phyloP scores from a whole-genome alignment of 2,113 vertebrate species.

The Boleophthalmus pectinirostris region DNA sequence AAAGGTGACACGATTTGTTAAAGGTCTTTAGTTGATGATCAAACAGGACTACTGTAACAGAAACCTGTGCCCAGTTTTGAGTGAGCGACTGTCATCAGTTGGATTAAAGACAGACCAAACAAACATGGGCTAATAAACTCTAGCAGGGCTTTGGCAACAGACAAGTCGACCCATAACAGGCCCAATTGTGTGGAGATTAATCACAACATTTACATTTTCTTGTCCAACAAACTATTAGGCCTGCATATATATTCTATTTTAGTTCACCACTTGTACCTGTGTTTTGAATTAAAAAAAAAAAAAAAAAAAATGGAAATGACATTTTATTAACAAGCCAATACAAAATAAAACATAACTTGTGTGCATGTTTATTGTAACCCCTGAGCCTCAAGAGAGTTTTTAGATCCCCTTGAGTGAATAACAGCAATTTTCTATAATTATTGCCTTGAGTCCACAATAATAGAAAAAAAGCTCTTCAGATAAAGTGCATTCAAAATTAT shows the following conservation, averaged over 20 bases:
- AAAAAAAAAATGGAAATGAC: background rate
- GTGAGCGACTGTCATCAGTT: too few species aligned
- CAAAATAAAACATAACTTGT: background rate
- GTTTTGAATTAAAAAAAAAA: background rate
- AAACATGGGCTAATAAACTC: too few species aligned
- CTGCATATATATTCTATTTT: too few species aligned
- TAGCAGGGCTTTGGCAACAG: too few species aligned
- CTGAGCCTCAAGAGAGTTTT: background rate
- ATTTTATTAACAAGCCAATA: too few species aligned
- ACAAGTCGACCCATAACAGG: too few species aligned
- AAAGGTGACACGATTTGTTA: background rate
- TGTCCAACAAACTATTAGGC: too few species aligned
- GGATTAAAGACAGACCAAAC: too few species aligned
- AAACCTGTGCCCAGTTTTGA: background rate
- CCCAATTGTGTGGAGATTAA: background rate
- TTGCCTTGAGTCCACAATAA: too few species aligned
- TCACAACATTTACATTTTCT: background rate
- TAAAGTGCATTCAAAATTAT: background rate
- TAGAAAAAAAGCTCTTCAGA: background rate
- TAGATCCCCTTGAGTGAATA: background rate
- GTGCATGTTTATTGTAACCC: constrained; percentile 1
- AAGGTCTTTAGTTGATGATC: background rate
- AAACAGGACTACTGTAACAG: background rate
- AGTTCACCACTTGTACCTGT: background rate
- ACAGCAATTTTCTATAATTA: constrained; percentile 7